Percentiles rank a stretch among this genome's conserved stretches.
These are phyloP conservation scores for Tricholauxania praeusta DNA, from an alignment of 2,888 invertebrate genomes.

Conservation along the genomic window DNA sequence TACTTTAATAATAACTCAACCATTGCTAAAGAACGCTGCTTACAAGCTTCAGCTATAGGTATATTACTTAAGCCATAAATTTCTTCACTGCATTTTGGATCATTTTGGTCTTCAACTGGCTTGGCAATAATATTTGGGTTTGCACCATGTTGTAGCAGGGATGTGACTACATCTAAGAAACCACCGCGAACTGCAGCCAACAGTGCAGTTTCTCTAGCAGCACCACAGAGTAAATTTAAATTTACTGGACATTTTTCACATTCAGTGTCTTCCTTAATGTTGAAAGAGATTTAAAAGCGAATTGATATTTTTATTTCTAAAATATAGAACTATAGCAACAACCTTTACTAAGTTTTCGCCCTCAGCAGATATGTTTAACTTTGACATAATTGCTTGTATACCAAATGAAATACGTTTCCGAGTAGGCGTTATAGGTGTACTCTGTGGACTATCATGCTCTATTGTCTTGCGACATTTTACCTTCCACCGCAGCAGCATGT, in stretches of 20 bases:
- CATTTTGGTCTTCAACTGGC: constrained; percentile 67
- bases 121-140: constrained; percentile 80
- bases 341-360: constrained; percentile 69
- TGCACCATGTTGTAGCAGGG: constrained; percentile 82
- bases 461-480: constrained; percentile 70
- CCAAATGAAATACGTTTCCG: constrained; percentile 86
- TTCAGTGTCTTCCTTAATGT: constrained; percentile 51
- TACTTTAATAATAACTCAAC: constrained; percentile 65
- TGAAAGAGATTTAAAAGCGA: neutral
- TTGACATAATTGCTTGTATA: constrained; percentile 89
- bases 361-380: constrained; percentile 76
- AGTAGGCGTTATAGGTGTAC: constrained; percentile 68
- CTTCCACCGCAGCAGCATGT: constrained; percentile 79
- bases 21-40: constrained; percentile 65
- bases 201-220: constrained; percentile 84
- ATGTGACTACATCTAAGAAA: constrained; percentile 78
- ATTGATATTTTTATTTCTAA: constrained; percentile 25
- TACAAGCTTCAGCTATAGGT: constrained; percentile 67
- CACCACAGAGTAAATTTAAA: constrained; percentile 80
- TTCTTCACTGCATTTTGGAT: constrained; percentile 67
- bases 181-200: constrained; percentile 84
- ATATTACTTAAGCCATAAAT: constrained; percentile 67
- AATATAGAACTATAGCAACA: constrained; percentile 23
- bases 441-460: constrained; percentile 53
- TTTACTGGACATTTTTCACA: constrained; percentile 76